phyloP scores from a whole-genome alignment of 2,797 vertebrate species.

The Chromis chromis region DNA sequence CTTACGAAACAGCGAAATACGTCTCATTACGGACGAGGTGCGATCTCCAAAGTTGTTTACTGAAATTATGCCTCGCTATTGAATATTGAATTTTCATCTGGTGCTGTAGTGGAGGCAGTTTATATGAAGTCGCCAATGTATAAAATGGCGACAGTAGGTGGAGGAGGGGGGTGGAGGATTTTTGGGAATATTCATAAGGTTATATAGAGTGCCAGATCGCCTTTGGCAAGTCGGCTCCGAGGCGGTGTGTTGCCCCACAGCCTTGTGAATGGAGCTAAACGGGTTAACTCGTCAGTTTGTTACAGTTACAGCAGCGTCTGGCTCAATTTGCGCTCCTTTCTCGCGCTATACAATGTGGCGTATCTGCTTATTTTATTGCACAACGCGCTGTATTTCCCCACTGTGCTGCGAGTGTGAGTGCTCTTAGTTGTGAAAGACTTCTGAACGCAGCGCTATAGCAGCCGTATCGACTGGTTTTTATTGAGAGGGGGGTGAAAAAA shows the following conservation, averaged over 20 bases:
- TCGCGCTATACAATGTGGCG: conserved; percentile 82
- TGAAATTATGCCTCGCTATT: conserved; percentile 72
- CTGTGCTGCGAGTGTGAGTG: conserved; percentile 44
- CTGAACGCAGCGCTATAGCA: conserved; percentile 31
- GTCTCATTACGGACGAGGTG: conserved; percentile 45
- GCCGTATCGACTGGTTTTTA: conserved; percentile 21
- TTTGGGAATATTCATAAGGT: conserved; percentile 79
- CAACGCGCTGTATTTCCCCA: conserved; percentile 70
- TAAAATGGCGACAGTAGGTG: conserved; percentile 90
- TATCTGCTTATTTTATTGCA: conserved; percentile 81
- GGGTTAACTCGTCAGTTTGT: conserved; percentile 85
- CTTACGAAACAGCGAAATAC: conserved; percentile 34
- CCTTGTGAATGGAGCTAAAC: conserved; percentile 74
- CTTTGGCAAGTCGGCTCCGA: conserved; percentile 60
- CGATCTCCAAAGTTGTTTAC: conserved; percentile 79
- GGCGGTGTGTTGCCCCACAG: conserved; percentile 73
- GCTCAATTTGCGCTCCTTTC: conserved; percentile 66
- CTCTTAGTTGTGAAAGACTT: conserved; percentile 72
- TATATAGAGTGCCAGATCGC: conserved; percentile 72
- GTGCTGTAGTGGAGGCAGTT: conserved; percentile 81
- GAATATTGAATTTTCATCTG: conserved; percentile 78
- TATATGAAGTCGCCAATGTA: conserved; percentile 87
- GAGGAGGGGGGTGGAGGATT: conserved; percentile 79
- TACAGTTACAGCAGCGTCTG: conserved; percentile 74
- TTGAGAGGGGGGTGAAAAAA: background rate